Evolutionary conservation across 2,797 vertebrate species (phyloP), one percentile per base, ranked within the genome.

Genomic region (Lithobates sylvaticus): DNA sequence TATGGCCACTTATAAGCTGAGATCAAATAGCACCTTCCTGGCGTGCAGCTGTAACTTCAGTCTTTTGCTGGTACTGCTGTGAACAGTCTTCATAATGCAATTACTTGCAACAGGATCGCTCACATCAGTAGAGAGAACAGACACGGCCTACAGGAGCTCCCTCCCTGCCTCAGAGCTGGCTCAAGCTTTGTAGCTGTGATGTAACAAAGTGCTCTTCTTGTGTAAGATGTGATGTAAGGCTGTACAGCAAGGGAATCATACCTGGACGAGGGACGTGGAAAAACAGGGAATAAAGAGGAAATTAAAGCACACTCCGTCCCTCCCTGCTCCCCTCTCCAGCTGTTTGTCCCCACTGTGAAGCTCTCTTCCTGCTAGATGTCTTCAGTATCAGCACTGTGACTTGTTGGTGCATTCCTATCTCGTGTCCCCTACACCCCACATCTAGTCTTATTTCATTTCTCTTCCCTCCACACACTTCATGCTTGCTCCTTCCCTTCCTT

Each of bases 381-480:
- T 91, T 89, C 92, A 94, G 92, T 96, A 93, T 93, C 91, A 95
- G 93, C 91, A 94, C 93, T 93, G 95, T 95, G 94, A 91, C 93
- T 95, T 92, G 94, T 95, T 91, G 93, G 90, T 94, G 93, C 92
- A 94, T 91, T 23, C 89, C 89, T 89, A 73, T 83, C 78, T 89
- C 79, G 88, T 71, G 39, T 72, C 50, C 50, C 81, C 84, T 78
- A 18, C 67, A 34, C 50, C 70, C 73, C 72, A 72, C 64, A 75
- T 81, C 58, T 76, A 36, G 39, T 81, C 26, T 29, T 39, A 67
- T 68, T 67, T 88, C 79, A 54, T 89, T 72, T 83, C 88, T 89
- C 89, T 91, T 86, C 90, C 72, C 75, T 88, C 84, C 54, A 88
- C 69, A 92, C 91, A 88, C 72, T 23, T 42, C 70, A 58, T 83